These are phyloP conservation scores for Prionailurus viverrinus DNA, from an alignment of 2,113 vertebrate species.

Conservation along the genomic window DNA sequence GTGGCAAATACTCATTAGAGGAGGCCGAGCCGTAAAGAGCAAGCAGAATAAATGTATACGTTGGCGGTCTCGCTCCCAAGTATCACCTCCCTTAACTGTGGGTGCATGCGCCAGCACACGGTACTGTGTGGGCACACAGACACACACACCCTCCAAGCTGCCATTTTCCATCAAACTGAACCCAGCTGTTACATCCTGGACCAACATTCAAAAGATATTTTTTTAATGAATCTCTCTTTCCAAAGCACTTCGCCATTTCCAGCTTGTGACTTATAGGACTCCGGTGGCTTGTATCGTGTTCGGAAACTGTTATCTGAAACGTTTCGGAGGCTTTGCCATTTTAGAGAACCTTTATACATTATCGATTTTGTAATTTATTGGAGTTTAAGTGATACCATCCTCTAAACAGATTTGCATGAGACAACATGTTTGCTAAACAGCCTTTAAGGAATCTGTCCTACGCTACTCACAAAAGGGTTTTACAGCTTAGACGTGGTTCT, in stretches of 20 bases:
- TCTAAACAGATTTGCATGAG: not conserved
- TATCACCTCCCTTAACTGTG: not conserved
- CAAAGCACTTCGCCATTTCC: not conserved
- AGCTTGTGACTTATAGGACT: slow-evolving; percentile 18
- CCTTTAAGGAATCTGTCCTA: not conserved
- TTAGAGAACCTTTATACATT: not conserved
- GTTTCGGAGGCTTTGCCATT: slow-evolving; percentile 6
- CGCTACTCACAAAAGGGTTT: not conserved
- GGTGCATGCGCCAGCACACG: too few species aligned
- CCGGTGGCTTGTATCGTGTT: not conserved
- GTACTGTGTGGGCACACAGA: fast-evolving
- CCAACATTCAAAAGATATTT: not conserved
- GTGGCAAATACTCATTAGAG: not conserved
- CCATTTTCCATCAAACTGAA: not conserved
- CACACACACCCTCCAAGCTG: too few species aligned
- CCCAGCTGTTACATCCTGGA: slow-evolving; percentile 8
- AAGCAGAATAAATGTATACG: not conserved
- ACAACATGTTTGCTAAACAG: not conserved
- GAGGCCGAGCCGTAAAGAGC: slow-evolving; percentile 3
- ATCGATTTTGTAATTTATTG: slow-evolving; percentile 28
- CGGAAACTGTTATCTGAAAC: not conserved
- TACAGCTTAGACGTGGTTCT: not conserved
- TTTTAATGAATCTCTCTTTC: slow-evolving; percentile 47
- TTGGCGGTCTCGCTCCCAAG: too few species aligned
- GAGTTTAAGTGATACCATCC: not conserved